Percentiles rank a stretch among this genome's conserved stretches.
phyloP scores from a whole-genome alignment of 2,113 vertebrate species.

The Nannobrachium achirus region DNA sequence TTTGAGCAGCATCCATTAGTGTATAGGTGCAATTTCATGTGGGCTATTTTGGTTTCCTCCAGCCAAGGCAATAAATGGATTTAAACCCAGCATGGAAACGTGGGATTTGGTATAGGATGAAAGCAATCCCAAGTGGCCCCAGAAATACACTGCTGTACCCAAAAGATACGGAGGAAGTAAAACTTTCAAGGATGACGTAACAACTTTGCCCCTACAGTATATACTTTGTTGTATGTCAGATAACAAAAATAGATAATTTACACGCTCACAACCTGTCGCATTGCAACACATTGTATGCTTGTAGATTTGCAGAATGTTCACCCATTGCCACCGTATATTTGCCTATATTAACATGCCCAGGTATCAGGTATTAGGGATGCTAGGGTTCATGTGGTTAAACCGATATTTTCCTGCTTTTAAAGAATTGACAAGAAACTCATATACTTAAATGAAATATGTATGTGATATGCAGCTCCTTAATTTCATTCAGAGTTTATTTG shows the following conservation, averaged over 20 bases:
- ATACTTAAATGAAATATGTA: not conserved
- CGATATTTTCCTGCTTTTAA: slow-evolving; percentile 31
- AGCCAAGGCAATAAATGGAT: slow-evolving; percentile 61
- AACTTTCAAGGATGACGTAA: slow-evolving; percentile 32
- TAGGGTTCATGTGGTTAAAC: slow-evolving; percentile 25
- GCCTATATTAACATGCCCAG: no score
- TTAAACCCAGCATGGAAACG: slow-evolving; percentile 66
- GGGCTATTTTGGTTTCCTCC: slow-evolving; percentile 40
- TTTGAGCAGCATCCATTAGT: slow-evolving; percentile 30
- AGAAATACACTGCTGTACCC: slow-evolving; percentile 48
- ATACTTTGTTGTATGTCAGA: no score
- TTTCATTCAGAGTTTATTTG: not conserved
- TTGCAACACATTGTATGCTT: no score
- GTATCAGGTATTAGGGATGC: no score
- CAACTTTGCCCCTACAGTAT: no score
- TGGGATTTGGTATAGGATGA: slow-evolving; percentile 66
- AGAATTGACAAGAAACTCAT: slow-evolving; percentile 43
- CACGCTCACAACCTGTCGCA: no score
- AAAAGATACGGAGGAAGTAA: slow-evolving; percentile 21
- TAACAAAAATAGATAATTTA: no score
- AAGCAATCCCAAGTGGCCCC: slow-evolving; percentile 58
- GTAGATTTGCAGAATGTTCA: no score
- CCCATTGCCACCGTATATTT: no score
- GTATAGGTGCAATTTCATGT: slow-evolving; percentile 55
- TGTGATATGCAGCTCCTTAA: not conserved